Percentiles rank a stretch among this genome's conserved stretches.
phyloP scores from a whole-genome alignment of 2,797 vertebrate species.

The Rhinatrema bivittatum region DNA sequence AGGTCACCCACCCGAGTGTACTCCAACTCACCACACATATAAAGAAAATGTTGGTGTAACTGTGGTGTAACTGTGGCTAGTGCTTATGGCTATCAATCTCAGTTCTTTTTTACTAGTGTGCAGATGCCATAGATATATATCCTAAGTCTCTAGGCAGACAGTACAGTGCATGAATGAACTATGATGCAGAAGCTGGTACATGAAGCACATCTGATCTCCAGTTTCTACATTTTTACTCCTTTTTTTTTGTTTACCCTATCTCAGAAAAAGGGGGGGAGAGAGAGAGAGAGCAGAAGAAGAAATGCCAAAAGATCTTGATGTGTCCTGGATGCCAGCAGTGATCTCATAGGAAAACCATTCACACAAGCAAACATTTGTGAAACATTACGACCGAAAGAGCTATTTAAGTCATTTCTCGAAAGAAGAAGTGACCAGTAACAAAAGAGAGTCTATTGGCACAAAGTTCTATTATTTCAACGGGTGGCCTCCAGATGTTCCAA shows the following conservation, averaged over 20 bases:
- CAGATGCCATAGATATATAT: too few species aligned
- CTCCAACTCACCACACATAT: too few species aligned
- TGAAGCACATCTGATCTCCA: too few species aligned
- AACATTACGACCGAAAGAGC: slow-evolving; percentile 33
- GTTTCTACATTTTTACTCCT: too few species aligned
- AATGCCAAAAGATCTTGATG: slow-evolving; percentile 23
- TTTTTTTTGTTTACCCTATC: slow-evolving; percentile 8
- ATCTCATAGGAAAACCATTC: slow-evolving; percentile 45
- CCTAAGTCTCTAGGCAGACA: too few species aligned
- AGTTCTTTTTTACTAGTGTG: too few species aligned
- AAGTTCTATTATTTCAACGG: slow-evolving; percentile 11
- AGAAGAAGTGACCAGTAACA: slow-evolving; percentile 17
- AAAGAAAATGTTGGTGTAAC: too few species aligned
- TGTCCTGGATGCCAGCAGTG: slow-evolving; percentile 31
- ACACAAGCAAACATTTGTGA: slow-evolving; percentile 37
- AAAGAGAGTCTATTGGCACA: slow-evolving; percentile 25
- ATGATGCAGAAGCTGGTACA: too few species aligned
- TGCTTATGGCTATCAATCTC: too few species aligned
- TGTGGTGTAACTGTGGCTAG: too few species aligned
- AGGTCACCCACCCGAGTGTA: too few species aligned
- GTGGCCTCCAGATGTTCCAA: slow-evolving; percentile 22
- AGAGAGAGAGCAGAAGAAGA: slow-evolving; percentile 12
- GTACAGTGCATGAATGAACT: too few species aligned
- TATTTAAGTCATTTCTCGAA: slow-evolving; percentile 23
- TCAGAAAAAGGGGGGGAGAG: slow-evolving; percentile 18